Base-by-base conservation (phyloP, 2,888 invertebrate genomes). In the Dromius quadrimaculatus region DNA sequence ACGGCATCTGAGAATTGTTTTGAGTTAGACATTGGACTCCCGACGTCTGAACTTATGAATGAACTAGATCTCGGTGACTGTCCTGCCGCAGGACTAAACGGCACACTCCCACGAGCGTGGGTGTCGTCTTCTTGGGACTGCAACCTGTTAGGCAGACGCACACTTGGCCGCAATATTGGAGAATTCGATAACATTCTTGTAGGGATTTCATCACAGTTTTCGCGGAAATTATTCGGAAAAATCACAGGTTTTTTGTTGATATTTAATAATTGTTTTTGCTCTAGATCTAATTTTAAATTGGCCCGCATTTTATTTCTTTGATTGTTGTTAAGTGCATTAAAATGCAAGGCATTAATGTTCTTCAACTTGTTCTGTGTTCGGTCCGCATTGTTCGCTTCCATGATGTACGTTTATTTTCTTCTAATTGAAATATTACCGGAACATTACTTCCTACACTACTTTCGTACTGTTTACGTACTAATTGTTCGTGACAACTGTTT, bases 31-130 rank as follows among this genome's bases (percentile, higher is more conserved):
- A 74, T 71, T 73, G 86, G 85, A 76, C 86, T 87, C 74, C 87
- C 86, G 73, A 84, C 85, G 74, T 92, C 92, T 68, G 87, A 85
- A 77, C 88, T 88, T 72, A 88, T 85, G 76, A 84, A 84, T 73
- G 86, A 85, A 77, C 82, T 83, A 20, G 80, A 76, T 47, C 50
- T 41, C 28, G 75, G 85, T 85, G 77, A 82, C 82, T 72, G 80
- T 78, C 74, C 65, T 20, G 45, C 34, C 13, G 32, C 45, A 50
- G 50, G 19, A 23, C 50, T 23, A 50, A 19, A 28, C 32, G 22
- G 5, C 11, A 15, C 20, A 61, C 28, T 45, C 32, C 45, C 17
- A 15, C 36, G 19, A 6, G 54, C 62, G 63, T 71, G 71, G 62
- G 71, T 19, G 54, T 41, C 62, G 50, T 63, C 63, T 59, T 63